These are phyloP conservation scores for Drosophila lacicola DNA, from an alignment of 2,888 invertebrate genomes.

Conservation along the genomic window DNA sequence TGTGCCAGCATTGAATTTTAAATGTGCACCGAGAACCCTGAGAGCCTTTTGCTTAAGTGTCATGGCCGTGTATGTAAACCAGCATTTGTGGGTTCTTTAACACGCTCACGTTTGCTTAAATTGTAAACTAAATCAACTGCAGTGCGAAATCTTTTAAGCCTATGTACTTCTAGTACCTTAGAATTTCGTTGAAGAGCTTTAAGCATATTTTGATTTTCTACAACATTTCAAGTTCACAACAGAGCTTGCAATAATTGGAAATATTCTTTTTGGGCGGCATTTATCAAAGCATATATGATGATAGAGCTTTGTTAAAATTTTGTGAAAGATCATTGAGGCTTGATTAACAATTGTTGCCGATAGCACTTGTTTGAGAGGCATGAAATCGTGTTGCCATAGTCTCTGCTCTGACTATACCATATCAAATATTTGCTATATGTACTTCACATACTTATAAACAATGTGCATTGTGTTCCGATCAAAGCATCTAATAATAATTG, in stretches of 20 bases:
- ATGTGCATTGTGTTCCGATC: slow-evolving; percentile 44
- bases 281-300: slow-evolving; percentile 43
- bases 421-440: slow-evolving; percentile 49
- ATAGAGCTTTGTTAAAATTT: slow-evolving; percentile 29
- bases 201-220: background rate
- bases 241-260: slow-evolving; percentile 28
- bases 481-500: slow-evolving; percentile 42
- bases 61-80: slow-evolving; percentile 43
- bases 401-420: slow-evolving; percentile 9
- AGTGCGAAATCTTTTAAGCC: slow-evolving; percentile 9
- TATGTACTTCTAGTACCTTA: background rate
- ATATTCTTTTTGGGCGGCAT: slow-evolving; percentile 38
- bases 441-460: slow-evolving; percentile 46
- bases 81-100: slow-evolving; percentile 25
- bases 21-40: slow-evolving; percentile 45
- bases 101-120: slow-evolving; percentile 23
- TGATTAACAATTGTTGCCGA: slow-evolving; percentile 74
- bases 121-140: slow-evolving; percentile 21
- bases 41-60: slow-evolving; percentile 51
- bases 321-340: slow-evolving; percentile 50
- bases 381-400: slow-evolving; percentile 67
- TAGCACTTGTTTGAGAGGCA: slow-evolving; percentile 57
- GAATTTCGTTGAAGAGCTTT: background rate
- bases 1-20: slow-evolving; percentile 59
- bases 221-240: slow-evolving; percentile 21